These are phyloP conservation scores for Lomographa bimaculata DNA, from an alignment of 2,888 invertebrate genomes.

Conservation along the genomic window DNA sequence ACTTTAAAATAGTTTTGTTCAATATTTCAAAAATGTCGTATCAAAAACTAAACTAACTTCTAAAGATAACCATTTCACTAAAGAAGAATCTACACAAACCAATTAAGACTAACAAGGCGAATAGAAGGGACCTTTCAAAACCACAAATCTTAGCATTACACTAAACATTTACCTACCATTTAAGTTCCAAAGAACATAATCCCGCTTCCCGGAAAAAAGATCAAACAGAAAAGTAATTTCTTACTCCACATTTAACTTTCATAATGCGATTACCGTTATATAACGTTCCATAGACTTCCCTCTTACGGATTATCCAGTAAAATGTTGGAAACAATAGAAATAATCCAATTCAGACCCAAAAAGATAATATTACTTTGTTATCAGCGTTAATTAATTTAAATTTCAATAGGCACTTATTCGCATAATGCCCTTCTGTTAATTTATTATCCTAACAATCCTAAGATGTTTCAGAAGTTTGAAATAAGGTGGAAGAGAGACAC, in stretches of 20 bases:
- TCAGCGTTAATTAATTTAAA: slow-evolving; percentile 24
- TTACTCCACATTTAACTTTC: slow-evolving; percentile 34
- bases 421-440: slow-evolving; percentile 18
- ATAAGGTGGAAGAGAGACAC: not conserved
- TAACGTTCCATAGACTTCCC: slow-evolving; percentile 14
- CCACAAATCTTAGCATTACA: slow-evolving; percentile 2
- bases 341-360: slow-evolving; percentile 27
- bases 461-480: slow-evolving; percentile 1
- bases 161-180: slow-evolving; percentile 4
- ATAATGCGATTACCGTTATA: slow-evolving; percentile 32
- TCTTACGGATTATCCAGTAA: slow-evolving; percentile 18
- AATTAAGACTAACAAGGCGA: slow-evolving; percentile 8
- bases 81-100: no score
- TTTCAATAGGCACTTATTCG: slow-evolving; percentile 25
- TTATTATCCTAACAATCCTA: slow-evolving; percentile 22
- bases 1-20: no score
- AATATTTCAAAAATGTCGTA: no score
- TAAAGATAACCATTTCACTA: no score
- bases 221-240: slow-evolving; percentile 33
- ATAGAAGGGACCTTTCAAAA: not conserved
- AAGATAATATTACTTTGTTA: slow-evolving; percentile 24
- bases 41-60: no score
- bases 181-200: slow-evolving; percentile 11
- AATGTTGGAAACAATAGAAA: slow-evolving; percentile 29
- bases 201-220: slow-evolving; percentile 18